Percentiles rank a stretch among this genome's conserved stretches.
phyloP scores from a whole-genome alignment of 2,797 vertebrate species.

The Tokudaia muenninki region DNA sequence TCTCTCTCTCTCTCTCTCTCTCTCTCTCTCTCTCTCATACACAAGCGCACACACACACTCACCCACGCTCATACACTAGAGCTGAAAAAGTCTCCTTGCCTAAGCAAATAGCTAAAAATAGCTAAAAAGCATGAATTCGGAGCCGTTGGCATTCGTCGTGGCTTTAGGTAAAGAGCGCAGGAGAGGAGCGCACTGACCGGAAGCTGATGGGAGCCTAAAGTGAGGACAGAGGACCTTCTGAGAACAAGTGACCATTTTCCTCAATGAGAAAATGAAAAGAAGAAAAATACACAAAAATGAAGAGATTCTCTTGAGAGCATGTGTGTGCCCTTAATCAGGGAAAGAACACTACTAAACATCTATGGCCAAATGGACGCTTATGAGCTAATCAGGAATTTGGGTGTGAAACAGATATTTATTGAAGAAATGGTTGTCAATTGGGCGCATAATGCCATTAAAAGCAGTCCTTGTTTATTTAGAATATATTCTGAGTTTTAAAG shows the following conservation, averaged over 20 bases:
- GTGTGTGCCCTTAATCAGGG: not conserved
- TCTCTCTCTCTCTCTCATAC: not conserved
- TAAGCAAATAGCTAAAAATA: slow-evolving; percentile 30
- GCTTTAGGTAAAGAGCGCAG: not conserved
- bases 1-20: too few relatives aligned
- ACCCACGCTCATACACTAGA: not conserved
- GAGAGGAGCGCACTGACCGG: not conserved
- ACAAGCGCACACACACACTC: not conserved
- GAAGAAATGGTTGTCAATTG: not conserved
- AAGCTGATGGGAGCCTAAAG: not conserved
- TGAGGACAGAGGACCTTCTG: not conserved
- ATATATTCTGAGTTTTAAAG: slow-evolving; percentile 9
- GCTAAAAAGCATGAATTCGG: not conserved
- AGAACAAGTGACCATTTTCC: not conserved
- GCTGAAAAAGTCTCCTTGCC: not conserved
- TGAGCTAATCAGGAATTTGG: not conserved
- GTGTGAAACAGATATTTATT: not conserved
- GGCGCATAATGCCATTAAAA: not conserved
- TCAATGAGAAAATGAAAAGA: not conserved
- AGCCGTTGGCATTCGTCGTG: not conserved
- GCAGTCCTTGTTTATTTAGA: not conserved
- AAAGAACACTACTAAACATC: not conserved
- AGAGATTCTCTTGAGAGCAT: not conserved
- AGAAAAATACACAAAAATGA: not conserved
- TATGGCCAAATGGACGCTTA: not conserved